A percentile compares a stretch with the other conserved stretches of the same genome.
Conservation (phyloP, 2,888 invertebrate genomes). For the Temnothorax ravouxi region DNA sequence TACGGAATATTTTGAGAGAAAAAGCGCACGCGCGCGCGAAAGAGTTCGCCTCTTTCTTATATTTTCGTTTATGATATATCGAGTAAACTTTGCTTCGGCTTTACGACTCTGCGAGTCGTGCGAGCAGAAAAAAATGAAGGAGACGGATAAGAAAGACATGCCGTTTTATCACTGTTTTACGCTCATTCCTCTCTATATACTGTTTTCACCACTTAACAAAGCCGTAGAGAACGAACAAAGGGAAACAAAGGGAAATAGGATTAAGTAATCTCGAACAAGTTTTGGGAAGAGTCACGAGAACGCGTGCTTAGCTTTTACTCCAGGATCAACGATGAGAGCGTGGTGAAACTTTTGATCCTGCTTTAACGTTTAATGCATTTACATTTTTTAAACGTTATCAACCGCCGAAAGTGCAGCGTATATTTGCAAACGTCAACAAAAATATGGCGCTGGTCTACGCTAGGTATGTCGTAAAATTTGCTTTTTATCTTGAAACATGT, state of each 20-base stretch:
- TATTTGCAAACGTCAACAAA: too few species aligned
- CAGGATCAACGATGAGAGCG: too few species aligned
- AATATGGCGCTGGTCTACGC: too few species aligned
- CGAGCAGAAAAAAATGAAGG: background rate
- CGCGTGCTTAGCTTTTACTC: too few species aligned
- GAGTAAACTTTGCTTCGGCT: background rate
- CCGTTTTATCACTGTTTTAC: background rate
- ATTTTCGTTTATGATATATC: constrained; percentile 9
- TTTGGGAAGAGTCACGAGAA: background rate
- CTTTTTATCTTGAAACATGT: too few species aligned
- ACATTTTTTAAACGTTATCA: too few species aligned
- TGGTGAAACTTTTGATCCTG: too few species aligned
- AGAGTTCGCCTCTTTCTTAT: background rate
- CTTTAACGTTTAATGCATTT: too few species aligned
- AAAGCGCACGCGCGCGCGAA: background rate
- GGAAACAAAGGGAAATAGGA: too few species aligned
- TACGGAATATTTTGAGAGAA: background rate
- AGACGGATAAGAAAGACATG: background rate
- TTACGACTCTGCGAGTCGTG: background rate
- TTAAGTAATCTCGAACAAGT: background rate
- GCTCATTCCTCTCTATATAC: background rate
- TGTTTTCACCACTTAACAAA: background rate
- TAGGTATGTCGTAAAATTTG: too few species aligned
- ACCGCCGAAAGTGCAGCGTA: too few species aligned
- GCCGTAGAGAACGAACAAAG: background rate